Base-by-base conservation (phyloP, 1,140 invertebrate genomes). In the Monomorium pharaonis region DNA sequence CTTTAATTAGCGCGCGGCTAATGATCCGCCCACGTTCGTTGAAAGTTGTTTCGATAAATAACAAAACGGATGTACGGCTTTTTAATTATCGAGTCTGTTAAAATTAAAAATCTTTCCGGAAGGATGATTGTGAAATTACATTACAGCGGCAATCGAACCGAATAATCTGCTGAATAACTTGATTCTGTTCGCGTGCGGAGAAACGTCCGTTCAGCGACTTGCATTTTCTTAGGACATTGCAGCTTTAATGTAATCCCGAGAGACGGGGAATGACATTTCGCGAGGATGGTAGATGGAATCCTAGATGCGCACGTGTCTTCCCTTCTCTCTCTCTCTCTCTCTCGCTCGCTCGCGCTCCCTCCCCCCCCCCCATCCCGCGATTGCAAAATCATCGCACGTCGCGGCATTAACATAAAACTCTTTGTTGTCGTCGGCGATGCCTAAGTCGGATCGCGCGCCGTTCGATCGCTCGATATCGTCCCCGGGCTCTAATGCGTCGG, bases 381-480 rank as follows among this genome's bases (percentile, higher is more conserved):
- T 83, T 72, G 78, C 67, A 27, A 60, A 83, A 74, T 60, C 78
- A 42, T 27, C 3, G 51, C 67, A 83, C 78, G 78, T 83, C 27
- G 18, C 37, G 51, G 18, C 54, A 83, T 83, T 83, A 83, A 14
- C 78, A 83, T 83, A 83, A n/a, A 72, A 74, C 67, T 83, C 67
- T 83, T 74, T 83, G 67, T 83, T 83, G 67, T 74, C 27, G n/a
- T 9, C n/a, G 51, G 44, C 27, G 69, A 44, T 69, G 33, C 21
- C 18, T 42, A 44, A 67, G 37, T 58, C 37, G 37, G 54, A 70
- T 74, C 60, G 37, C 60, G 30, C 49, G 63, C 37, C 2, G 51
- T 80, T 51, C 37, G 42, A 74, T 83, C 67, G 51, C 24, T 72
- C 51, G 67, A 83, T 81, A 81, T 58, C 67, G 65, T 44, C 37